These are phyloP conservation scores for Bicyclus anynana DNA, from an alignment of 1,140 invertebrate genomes.

Conservation along the genomic window DNA sequence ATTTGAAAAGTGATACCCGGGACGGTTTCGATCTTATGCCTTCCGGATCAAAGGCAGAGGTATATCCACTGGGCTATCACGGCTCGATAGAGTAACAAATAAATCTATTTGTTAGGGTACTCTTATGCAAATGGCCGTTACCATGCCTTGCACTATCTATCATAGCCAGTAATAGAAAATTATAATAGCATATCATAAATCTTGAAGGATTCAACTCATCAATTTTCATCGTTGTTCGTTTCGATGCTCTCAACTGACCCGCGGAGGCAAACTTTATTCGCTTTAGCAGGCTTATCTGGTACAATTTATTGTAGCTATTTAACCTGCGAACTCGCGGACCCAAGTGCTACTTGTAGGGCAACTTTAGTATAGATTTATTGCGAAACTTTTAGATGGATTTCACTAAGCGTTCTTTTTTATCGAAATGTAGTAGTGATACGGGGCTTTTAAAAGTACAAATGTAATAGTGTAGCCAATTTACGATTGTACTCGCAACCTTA, in stretches of 20 bases:
- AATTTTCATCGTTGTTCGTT: conserved; percentile 4
- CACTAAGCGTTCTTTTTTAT: conserved; percentile 1
- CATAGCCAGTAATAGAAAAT: not conserved
- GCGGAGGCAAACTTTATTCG: conserved; percentile 1
- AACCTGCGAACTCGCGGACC: conserved; percentile 14
- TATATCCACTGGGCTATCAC: no score
- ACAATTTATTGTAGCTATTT: conserved; percentile 15
- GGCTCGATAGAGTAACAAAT: no score
- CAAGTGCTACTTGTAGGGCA: not conserved
- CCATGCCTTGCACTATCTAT: not conserved
- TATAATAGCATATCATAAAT: not conserved
- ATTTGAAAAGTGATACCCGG: no score
- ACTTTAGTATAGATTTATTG: conserved; percentile 13
- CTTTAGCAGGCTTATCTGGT: conserved; percentile 6
- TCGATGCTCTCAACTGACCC: conserved; percentile 2
- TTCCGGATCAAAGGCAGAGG: no score
- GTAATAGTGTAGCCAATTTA: no score
- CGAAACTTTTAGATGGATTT: conserved; percentile 18
- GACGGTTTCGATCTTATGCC: no score
- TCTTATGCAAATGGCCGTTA: no score
- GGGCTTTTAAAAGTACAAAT: not conserved
- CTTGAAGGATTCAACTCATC: not conserved
- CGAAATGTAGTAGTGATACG: not conserved
- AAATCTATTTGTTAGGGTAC: no score
- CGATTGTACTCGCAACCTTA: no score